Base-by-base conservation (phyloP, 2,888 invertebrate species). In the Ommatoiulus sabulosus region DNA sequence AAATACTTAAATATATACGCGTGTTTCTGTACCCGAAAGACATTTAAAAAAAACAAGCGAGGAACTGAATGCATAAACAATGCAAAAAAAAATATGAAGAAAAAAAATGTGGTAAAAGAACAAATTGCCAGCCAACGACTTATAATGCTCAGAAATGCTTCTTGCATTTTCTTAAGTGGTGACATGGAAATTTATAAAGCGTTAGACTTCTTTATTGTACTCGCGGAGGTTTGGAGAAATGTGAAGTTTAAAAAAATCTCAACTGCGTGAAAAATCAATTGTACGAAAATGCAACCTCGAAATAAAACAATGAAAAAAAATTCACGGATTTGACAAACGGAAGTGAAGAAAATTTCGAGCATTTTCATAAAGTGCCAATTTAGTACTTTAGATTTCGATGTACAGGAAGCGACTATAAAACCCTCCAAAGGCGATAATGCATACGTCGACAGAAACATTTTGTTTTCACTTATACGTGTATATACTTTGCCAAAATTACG, bases 361-460 rank as follows among this genome's bases (percentile, higher is more conserved):
- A n/a, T 72, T 72, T 72, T 72, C 20, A 72, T 72, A 72, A 72
- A 72, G 63, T 72, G 63, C 63, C 63, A 72, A 72, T 72, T 72
- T 72, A 72, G 63, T 72, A 72, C 63, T 72, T 85, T 85, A 12
- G 85, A 85, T 85, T 85, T 24, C n/a, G 5, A n/a, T 85, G 44
- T 15, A 20, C 20, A 72, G 20, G 63, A 72, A 72, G 7, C n/a
- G 63, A 2, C 7, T 72, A 20, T 72, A 72, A 15, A 72, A 20
- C 1, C 3, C 20, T 3, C n/a, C 7, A 20, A 72, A 72, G n/a
- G 63, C n/a, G n/a, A 72, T n/a, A 72, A 20, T n/a, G 63, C 20
- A 72, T 20, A 72, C 63, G 20, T 72, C 20, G 8, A 72, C 63
- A 7, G n/a, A 72, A 72, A 72, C n/a, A 7, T 5, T 20, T 20